Base-by-base conservation (phyloP, 2,797 vertebrate species). In the Chanos chanos region DNA sequence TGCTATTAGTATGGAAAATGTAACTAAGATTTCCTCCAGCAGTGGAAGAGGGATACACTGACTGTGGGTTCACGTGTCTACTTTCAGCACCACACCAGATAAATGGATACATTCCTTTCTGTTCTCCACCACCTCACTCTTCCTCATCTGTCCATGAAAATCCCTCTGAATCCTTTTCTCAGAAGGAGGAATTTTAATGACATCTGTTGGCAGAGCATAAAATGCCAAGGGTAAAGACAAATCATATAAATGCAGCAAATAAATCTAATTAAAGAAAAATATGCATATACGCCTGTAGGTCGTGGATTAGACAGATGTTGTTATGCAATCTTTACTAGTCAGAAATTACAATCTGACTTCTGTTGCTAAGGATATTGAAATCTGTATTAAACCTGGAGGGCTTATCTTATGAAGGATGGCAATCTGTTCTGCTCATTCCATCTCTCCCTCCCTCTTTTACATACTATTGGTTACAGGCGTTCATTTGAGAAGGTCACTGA, bases 281-380 rank as follows among this genome's bases (percentile, higher is more conserved):
- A 70, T 80, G 78, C 66, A 70, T 48, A 25, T 64, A 72, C 25
- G 77, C 81, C 84, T 83, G 77, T 73, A 83, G 81, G 81, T 68
- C 73, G 74, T 81, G 83, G 85, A 89, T 88, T 87, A 86, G 83
- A 84, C 84, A 88, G 82, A 76, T 87, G 87, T 85, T 87, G 78
- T 84, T 86, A 84, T 80, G 80, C 84, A 94, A 96, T 92, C 89
- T 73, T 84, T 89, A 90, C 85, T 84, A 89, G 89, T 93, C 91
- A 86, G 81, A 94, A 94, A 93, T 91, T 92, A 92, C 93, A 94
- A 91, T 93, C 90, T 92, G 90, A 92, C 90, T 92, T 89, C 92
- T 92, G 94, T 93, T 85, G 78, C 83, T 67, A 59, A 90, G 92
- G 91, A 90, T 94, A 93, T 93, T 92, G 91, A 94, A 93, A 92